Percentiles rank a stretch among this genome's conserved stretches.
Evolutionary conservation across 2,888 invertebrate species (phyloP).

Genomic region (Plemyria rubiginata): DNA sequence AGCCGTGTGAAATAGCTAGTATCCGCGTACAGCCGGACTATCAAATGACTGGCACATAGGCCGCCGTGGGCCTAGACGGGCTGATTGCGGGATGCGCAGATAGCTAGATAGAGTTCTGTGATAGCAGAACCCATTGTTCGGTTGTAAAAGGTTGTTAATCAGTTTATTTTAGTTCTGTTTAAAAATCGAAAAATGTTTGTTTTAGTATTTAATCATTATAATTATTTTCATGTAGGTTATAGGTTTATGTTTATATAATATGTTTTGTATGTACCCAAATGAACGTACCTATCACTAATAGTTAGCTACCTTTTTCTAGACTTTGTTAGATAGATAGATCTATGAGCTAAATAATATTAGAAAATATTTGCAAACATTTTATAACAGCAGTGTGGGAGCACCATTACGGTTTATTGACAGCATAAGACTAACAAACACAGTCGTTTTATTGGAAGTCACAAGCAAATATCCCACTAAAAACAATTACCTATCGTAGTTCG

Average conservation of each 20-base stretch:
- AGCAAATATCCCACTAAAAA: not conserved
- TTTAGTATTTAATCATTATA: too few relatives aligned
- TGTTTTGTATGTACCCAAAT: too few relatives aligned
- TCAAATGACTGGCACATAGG: constrained; percentile 56
- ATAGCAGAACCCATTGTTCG: constrained; percentile 55
- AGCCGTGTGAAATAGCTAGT: constrained; percentile 65
- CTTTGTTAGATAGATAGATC: too few relatives aligned
- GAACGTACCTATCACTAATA: too few relatives aligned
- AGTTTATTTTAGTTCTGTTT: constrained; percentile 12
- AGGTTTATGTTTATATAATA: too few relatives aligned
- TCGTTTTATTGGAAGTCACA: not conserved
- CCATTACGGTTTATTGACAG: too few relatives aligned
- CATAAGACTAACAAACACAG: not conserved
- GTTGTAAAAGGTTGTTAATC: constrained; percentile 20
- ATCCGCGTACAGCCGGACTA: constrained; percentile 55
- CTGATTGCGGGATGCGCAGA: constrained; percentile 55
- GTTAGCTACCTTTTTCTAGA: too few relatives aligned
- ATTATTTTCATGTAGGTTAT: too few relatives aligned
- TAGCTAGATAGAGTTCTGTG: constrained; percentile 51
- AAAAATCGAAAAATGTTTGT: not conserved
- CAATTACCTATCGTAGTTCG: constrained; percentile 5
- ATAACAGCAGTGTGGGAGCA: too few relatives aligned
- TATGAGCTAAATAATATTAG: too few relatives aligned
- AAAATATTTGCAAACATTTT: too few relatives aligned
- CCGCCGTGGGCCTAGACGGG: constrained; percentile 49